phyloP scores from a whole-genome alignment of 2,888 invertebrate genomes.

The Drosophila aldrichi region DNA sequence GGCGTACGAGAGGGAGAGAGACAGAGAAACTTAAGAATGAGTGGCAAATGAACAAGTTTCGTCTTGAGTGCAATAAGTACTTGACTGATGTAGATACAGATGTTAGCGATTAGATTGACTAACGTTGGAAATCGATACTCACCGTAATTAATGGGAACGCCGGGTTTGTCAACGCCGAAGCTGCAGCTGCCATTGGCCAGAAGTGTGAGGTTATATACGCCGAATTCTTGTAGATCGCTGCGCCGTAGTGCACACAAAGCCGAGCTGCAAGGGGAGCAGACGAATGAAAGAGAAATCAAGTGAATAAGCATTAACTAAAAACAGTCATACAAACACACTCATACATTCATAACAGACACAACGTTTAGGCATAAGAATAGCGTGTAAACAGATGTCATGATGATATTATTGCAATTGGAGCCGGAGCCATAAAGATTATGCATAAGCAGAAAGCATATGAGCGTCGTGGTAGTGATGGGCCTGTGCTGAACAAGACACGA shows the following conservation, averaged over 20 bases:
- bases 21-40: background rate
- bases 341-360: slow-evolving; percentile 4
- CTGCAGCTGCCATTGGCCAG: slow-evolving; percentile 86
- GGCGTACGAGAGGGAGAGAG: background rate
- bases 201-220: slow-evolving; percentile 89
- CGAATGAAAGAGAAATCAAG: slow-evolving; percentile 40
- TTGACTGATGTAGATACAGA: background rate
- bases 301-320: slow-evolving; percentile 7
- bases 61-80: background rate
- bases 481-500: background rate
- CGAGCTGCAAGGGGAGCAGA: slow-evolving; percentile 84
- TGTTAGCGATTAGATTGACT: slow-evolving; percentile 14
- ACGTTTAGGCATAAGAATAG: slow-evolving; percentile 38
- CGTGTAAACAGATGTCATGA: slow-evolving; percentile 12
- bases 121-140: slow-evolving; percentile 23
- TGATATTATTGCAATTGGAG: slow-evolving; percentile 14
- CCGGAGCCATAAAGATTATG: slow-evolving; percentile 14
- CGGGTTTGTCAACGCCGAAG: slow-evolving; percentile 87
- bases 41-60: background rate
- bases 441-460: slow-evolving; percentile 5
- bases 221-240: slow-evolving; percentile 88
- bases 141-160: slow-evolving; percentile 89
- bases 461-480: slow-evolving; percentile 4
- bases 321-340: slow-evolving; percentile 4
- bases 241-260: slow-evolving; percentile 86